These are phyloP conservation scores for Argyrosomus japonicus DNA, from an alignment of 2,113 vertebrate species.

Conservation along the genomic window DNA sequence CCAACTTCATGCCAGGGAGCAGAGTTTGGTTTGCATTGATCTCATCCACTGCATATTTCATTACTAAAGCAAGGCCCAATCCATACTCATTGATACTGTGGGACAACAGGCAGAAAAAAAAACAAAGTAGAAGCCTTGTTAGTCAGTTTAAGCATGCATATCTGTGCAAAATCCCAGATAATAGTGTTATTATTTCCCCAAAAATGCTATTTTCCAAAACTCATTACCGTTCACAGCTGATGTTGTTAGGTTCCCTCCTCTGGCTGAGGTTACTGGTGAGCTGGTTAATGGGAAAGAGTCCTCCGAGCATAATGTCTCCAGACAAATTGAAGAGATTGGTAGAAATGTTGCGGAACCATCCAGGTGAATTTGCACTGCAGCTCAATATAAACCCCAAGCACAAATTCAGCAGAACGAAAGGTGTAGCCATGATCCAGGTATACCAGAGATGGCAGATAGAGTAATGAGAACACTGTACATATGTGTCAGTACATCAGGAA, in stretches of 20 bases:
- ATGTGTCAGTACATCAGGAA: conserved; percentile 19
- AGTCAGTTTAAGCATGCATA: background rate
- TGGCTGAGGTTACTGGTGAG: conserved; percentile 61
- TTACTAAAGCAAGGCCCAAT: conserved; percentile 85
- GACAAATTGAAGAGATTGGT: conserved; percentile 81
- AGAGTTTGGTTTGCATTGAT: conserved; percentile 87
- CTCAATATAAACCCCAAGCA: conserved; percentile 42
- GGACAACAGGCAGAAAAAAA: background rate
- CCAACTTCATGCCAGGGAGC: conserved; percentile 86
- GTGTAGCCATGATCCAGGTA: conserved; percentile 59
- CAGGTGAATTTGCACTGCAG: conserved; percentile 35
- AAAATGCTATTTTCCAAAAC: background rate
- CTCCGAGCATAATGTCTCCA: conserved; percentile 90
- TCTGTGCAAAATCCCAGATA: background rate
- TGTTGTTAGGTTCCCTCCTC: conserved; percentile 64
- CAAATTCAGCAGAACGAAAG: conserved; percentile 64
- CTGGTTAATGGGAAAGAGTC: conserved; percentile 87
- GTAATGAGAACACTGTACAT: background rate
- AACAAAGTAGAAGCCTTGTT: background rate
- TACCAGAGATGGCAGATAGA: conserved; percentile 1
- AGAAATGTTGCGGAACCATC: conserved; percentile 66
- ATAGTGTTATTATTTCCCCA: background rate
- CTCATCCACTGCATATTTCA: conserved; percentile 91
- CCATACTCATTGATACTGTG: conserved; percentile 80
- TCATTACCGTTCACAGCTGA: conserved; percentile 86